A percentile compares a stretch with the other conserved stretches of the same genome.
These are phyloP conservation scores for Phrynocephalus vlangalii DNA, from an alignment of 2,797 vertebrate genomes.

Conservation along the genomic window DNA sequence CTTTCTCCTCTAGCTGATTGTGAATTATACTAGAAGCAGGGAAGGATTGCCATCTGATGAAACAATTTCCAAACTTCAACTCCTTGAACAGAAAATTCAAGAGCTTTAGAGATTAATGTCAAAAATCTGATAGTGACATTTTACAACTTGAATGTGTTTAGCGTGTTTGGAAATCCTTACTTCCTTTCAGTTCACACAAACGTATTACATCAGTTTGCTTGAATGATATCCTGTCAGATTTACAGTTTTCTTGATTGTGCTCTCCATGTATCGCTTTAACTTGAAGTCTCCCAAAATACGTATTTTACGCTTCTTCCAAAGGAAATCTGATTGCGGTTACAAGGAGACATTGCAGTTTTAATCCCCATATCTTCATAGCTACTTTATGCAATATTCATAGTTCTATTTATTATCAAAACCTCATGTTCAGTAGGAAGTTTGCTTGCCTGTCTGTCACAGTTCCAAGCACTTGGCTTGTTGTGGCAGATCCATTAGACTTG, in stretches of 20 bases:
- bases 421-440: neutral
- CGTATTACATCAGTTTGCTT: slow-evolving; percentile 41
- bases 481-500: slow-evolving; percentile 6
- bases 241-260: slow-evolving; percentile 18
- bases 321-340: slow-evolving; percentile 19
- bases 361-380: neutral
- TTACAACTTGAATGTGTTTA: slow-evolving; percentile 50
- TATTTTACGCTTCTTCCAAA: slow-evolving; percentile 36
- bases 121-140: slow-evolving; percentile 19
- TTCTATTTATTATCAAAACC: slow-evolving; percentile 27
- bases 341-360: slow-evolving; percentile 36
- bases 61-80: slow-evolving; percentile 25
- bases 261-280: slow-evolving; percentile 32
- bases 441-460: slow-evolving; percentile 21
- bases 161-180: slow-evolving; percentile 49
- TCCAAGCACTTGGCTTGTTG: neutral
- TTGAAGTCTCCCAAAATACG: slow-evolving; percentile 43
- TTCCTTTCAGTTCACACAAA: slow-evolving; percentile 43
- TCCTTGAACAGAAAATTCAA: slow-evolving; percentile 47
- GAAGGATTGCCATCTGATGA: slow-evolving; percentile 1
- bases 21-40: slow-evolving; percentile 2
- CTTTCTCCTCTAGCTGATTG: neutral
- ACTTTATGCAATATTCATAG: slow-evolving; percentile 5
- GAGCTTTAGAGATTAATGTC: slow-evolving; percentile 2
- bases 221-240: slow-evolving; percentile 51